Evolutionary conservation across 2,113 vertebrate species (phyloP).

Genomic region (Bombycilla garrulus): DNA sequence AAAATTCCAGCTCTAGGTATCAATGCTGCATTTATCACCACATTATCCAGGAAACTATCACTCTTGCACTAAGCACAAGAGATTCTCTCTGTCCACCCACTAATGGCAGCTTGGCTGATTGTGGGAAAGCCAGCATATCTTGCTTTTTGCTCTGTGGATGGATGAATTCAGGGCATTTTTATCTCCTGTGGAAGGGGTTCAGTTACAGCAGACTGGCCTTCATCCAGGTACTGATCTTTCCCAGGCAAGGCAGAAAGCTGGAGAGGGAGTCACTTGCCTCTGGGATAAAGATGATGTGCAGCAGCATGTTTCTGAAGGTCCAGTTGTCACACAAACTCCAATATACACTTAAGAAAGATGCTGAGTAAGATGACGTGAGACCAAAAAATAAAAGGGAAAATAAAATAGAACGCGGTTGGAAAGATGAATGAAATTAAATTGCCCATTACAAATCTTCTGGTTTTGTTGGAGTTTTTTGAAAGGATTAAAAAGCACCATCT

Average conservation of each 20-base stretch:
- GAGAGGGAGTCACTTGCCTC: background rate
- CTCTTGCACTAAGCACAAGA: background rate
- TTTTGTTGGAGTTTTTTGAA: background rate
- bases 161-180: conserved; percentile 14
- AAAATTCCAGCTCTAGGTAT: background rate
- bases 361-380: background rate
- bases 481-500: background rate
- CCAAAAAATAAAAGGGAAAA: accelerated
- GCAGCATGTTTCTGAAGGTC: background rate
- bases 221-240: conserved; percentile 52
- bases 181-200: conserved; percentile 39
- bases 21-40: background rate
- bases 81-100: background rate
- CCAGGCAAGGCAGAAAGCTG: conserved; percentile 28
- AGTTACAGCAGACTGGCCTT: conserved; percentile 33
- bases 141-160: background rate
- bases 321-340: background rate
- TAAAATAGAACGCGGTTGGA: background rate
- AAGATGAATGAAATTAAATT: background rate
- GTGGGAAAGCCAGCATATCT: conserved; percentile 39
- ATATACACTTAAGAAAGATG: background rate
- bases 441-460: background rate
- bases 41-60: background rate
- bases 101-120: background rate
- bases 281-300: background rate